Percentiles rank a stretch among this genome's conserved stretches.
Conservation (phyloP, 2,888 invertebrate species). For the Drosophila siamana region DNA sequence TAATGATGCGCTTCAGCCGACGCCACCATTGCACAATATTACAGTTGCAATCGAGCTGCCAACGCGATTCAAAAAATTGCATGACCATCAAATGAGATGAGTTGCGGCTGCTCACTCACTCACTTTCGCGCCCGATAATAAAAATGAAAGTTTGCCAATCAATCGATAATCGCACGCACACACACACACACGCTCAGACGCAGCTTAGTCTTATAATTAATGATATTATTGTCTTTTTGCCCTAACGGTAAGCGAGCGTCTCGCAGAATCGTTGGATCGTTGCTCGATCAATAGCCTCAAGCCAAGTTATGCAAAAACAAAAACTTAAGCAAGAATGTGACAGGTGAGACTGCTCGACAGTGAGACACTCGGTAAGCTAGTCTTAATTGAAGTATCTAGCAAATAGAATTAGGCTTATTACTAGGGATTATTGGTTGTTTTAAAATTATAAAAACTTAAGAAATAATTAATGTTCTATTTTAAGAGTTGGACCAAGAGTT, state of each 20-base stretch:
- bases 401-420: too few species aligned
- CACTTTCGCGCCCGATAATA: conserved; percentile 40
- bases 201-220: conserved; percentile 35
- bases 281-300: conserved; percentile 1
- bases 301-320: conserved; percentile 49
- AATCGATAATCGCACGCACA: conserved; percentile 22
- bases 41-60: conserved; percentile 37
- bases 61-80: conserved; percentile 25
- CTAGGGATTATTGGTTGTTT: too few species aligned
- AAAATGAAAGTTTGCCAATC: conserved; percentile 51
- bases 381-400: too few species aligned
- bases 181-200: background rate
- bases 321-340: background rate
- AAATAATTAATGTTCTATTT: too few species aligned
- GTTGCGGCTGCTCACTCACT: conserved; percentile 1
- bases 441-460: too few species aligned
- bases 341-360: background rate
- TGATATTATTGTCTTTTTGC: conserved; percentile 17
- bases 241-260: conserved; percentile 26
- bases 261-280: conserved; percentile 21
- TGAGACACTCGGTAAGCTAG: background rate
- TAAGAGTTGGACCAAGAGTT: too few species aligned
- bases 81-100: background rate
- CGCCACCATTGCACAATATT: conserved; percentile 47
- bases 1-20: conserved; percentile 63